Evolutionary conservation across 1,140 invertebrate species (phyloP).

Genomic region (Nixonia krombeini): DNA sequence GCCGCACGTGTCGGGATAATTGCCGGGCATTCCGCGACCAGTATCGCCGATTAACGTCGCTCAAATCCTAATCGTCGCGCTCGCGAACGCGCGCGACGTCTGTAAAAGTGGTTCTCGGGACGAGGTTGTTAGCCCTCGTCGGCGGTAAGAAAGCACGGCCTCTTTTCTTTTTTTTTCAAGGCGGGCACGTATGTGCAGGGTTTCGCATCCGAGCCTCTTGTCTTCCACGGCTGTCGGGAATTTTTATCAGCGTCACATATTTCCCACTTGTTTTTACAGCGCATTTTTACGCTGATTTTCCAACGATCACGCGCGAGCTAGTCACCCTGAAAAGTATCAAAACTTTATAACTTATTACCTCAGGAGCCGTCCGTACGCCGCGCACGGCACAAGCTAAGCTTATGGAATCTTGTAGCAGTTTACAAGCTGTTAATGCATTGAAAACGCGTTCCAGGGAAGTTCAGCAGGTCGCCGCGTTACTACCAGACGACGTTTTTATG

Average conservation of each 20-base stretch:
- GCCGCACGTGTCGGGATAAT: no score
- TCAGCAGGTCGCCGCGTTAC: no score
- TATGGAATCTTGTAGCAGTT: conserved; percentile 25
- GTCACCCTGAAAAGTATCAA: conserved; percentile 20
- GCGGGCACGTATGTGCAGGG: conserved; percentile 41
- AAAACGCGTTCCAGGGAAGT: no score
- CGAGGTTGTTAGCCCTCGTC: conserved; percentile 42
- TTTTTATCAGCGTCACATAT: conserved; percentile 42
- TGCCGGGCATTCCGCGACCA: conserved; percentile 4
- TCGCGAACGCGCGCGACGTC: not conserved
- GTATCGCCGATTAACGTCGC: not conserved
- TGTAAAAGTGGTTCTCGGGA: conserved; percentile 12
- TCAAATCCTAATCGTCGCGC: conserved; percentile 5
- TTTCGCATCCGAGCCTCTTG: conserved; percentile 37
- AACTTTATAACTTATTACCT: conserved; percentile 36
- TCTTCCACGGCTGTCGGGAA: conserved; percentile 15
- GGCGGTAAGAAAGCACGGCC: conserved; percentile 41
- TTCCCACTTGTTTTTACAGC: conserved; percentile 32
- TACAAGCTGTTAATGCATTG: no score
- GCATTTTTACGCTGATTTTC: conserved; percentile 38
- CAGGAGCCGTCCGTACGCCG: no score
- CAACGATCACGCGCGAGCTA: conserved; percentile 14
- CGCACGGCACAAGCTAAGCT: conserved; percentile 33
- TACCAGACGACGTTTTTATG: no score
- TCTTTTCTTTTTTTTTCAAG: conserved; percentile 34